Evolutionary conservation across 2,888 invertebrate species (phyloP).

Genomic region (Adelphocoris suturalis): DNA sequence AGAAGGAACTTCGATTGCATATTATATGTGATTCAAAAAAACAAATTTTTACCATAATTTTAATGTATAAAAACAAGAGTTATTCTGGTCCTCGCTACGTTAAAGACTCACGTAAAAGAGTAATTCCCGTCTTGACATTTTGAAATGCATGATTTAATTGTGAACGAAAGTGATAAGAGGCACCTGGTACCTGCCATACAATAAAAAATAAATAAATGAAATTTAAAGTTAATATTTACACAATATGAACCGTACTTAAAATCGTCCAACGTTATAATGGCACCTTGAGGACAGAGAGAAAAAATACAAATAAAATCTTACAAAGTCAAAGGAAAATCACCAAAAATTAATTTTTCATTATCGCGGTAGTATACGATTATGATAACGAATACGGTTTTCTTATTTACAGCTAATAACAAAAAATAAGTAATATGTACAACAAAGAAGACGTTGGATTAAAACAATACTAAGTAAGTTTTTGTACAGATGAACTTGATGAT

Average conservation of each 20-base stretch:
- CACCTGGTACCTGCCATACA: background rate
- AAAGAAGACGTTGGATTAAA: background rate
- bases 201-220: background rate
- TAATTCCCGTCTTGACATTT: background rate
- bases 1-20: conserved; percentile 32
- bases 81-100: background rate
- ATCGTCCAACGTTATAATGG: conserved; percentile 17
- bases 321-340: background rate
- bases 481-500: background rate
- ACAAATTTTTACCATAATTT: background rate
- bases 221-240: background rate
- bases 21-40: background rate
- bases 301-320: background rate
- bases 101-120: background rate
- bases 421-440: background rate
- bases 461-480: background rate
- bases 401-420: conserved; percentile 23
- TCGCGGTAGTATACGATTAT: background rate
- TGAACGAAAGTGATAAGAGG: background rate
- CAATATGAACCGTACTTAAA: background rate
- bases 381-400: background rate
- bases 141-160: background rate
- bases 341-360: background rate
- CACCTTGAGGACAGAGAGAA: background rate
- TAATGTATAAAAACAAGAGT: background rate